Evolutionary conservation across 1,140 invertebrate genomes (phyloP).

Genomic region (Ips typographus): DNA sequence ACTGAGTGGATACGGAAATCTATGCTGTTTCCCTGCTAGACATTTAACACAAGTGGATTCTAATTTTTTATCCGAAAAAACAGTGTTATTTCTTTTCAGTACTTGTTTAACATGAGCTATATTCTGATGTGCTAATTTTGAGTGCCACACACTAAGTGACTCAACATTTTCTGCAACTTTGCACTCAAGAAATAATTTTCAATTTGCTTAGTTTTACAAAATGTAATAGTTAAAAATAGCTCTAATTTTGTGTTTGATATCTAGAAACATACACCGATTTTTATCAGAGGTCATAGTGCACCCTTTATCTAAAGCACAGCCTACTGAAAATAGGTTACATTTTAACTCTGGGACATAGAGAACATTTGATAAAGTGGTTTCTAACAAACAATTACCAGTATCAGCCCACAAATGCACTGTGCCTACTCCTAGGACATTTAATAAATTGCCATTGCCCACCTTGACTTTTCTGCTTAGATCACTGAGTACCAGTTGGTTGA

Average conservation of each 20-base stretch:
- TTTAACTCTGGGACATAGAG: conserved; percentile 1
- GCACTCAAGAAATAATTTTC: background rate
- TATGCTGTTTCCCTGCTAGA: background rate
- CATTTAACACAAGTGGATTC: background rate
- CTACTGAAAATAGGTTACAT: background rate
- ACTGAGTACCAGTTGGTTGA: background rate
- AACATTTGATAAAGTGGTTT: conserved; percentile 4
- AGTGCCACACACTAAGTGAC: background rate
- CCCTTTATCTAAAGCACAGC: background rate
- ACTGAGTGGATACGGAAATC: no score
- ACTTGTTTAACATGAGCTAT: background rate
- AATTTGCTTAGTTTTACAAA: background rate
- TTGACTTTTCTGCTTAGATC: background rate
- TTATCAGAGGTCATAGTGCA: background rate
- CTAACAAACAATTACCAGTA: conserved; percentile 1
- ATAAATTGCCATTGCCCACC: conserved; percentile 6
- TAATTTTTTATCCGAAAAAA: background rate
- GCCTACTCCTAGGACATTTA: no score
- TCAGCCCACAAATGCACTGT: no score
- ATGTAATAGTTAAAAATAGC: background rate
- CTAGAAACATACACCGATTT: background rate
- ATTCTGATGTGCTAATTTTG: conserved; percentile 1
- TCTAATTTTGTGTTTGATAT: background rate
- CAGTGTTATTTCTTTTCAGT: background rate
- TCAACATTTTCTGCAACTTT: background rate